Evolutionary conservation across 2,113 vertebrate genomes (phyloP), one percentile per base, ranked within the genome.

Genomic region (Trinectes maculatus): DNA sequence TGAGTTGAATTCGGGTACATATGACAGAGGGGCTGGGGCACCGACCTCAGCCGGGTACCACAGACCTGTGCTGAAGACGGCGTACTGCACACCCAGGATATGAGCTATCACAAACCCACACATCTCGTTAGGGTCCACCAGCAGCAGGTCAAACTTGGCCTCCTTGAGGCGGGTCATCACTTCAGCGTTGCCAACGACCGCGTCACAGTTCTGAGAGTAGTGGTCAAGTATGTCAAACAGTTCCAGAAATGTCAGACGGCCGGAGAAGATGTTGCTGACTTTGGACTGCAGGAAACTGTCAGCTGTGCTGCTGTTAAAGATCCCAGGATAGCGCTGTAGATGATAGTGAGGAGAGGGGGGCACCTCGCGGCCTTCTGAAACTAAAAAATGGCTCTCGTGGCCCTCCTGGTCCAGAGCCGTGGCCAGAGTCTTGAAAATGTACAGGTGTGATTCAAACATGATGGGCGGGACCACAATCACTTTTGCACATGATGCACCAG

Each of bases 361-460:
- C 58, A 98, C 90, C 60, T 96, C 95, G 34, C 98, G 95, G 36
- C 97, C 98, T 81, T 99, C 95, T 2, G 97, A 99, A 62, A 98
- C 92, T 34, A 99, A 92, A 80, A 99, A 95, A 79, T 96, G 95
- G 39, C 93, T 95, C 69, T 94, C 94, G 22, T 99, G 98, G 67
- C 96, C 97, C 71, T 96, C 94, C 59, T 94, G 90, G 1, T 96
- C 93, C 80, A 99, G 92, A 22, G 96, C 95, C 3, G 94, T 93
- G 31, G 98, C 97, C 77, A 99, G 84, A 2, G 95, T 97, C 91
- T 99, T 98, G 92, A 99, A 99, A 92, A 99, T 99, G 92, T 99
- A 99, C 68, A 99, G 92, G 90, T 99, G 98, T 77, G 97, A 99
- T 92, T 99, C 98, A 77, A 99, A 99, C 97, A 99, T 98, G 91